Evolutionary conservation across 2,113 vertebrate species (phyloP).

Genomic region (Myanophis thanlyinensis): DNA sequence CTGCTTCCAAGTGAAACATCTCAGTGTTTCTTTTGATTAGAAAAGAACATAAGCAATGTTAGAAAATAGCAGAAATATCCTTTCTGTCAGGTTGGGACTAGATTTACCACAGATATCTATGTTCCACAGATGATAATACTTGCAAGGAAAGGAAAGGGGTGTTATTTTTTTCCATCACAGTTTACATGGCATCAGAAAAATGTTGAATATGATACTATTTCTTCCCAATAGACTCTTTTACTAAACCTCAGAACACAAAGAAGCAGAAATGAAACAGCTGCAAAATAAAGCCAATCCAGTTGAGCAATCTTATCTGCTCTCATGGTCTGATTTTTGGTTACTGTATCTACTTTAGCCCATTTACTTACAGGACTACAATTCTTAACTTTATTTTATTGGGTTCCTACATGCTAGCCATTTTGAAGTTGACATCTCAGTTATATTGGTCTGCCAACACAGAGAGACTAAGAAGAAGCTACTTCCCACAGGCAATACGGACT

Average conservation of each 20-base stretch:
- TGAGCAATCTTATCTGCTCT: neutral
- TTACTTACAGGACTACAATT: neutral
- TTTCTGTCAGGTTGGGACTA: neutral
- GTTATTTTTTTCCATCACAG: neutral
- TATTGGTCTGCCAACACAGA: too few relatives aligned
- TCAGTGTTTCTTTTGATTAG: neutral
- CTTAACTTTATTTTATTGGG: neutral
- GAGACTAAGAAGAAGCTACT: too few relatives aligned
- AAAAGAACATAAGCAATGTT: neutral
- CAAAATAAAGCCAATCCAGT: neutral
- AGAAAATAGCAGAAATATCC: neutral
- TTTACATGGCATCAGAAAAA: neutral
- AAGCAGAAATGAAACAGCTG: neutral
- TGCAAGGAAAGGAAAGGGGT: neutral
- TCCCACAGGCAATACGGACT: too few relatives aligned
- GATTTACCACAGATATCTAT: neutral
- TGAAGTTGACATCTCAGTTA: neutral
- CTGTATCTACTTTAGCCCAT: neutral
- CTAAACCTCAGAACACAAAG: neutral
- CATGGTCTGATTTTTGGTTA: neutral
- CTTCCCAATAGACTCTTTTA: neutral
- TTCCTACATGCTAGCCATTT: neutral
- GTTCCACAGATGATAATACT: neutral
- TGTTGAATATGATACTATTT: neutral
- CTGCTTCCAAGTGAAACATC: neutral